These are phyloP conservation scores for Trypoxylus dichotomus DNA, from an alignment of 1,140 invertebrate genomes.

Conservation along the genomic window DNA sequence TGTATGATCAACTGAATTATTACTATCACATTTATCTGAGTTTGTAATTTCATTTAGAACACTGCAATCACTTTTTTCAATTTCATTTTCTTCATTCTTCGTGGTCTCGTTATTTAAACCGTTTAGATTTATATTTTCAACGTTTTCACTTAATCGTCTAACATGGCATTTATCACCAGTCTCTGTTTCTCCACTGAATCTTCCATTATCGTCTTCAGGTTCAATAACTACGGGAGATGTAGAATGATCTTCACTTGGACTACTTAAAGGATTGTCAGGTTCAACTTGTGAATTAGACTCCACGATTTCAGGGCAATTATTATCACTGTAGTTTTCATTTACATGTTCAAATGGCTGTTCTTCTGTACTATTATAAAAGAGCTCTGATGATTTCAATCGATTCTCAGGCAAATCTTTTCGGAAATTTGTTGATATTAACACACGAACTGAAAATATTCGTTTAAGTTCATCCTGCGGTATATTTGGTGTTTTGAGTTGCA, in stretches of 20 bases:
- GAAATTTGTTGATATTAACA: constrained; percentile 27
- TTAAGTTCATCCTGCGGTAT: background rate
- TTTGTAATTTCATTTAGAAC: constrained; percentile 7
- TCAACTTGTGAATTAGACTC: background rate
- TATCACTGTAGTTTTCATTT: background rate
- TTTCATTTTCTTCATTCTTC: background rate
- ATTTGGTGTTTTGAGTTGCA: background rate
- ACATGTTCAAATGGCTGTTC: background rate
- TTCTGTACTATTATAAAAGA: background rate
- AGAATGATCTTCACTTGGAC: background rate
- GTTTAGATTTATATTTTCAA: too few relatives aligned
- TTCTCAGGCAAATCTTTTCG: background rate
- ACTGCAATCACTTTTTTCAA: background rate
- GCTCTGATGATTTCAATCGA: background rate
- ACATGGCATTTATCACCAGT: too few relatives aligned
- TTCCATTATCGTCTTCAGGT: constrained; percentile 8
- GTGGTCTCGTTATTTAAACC: too few relatives aligned
- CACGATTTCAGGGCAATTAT: background rate
- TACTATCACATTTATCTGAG: background rate
- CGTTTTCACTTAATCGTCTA: too few relatives aligned
- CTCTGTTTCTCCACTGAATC: too few relatives aligned
- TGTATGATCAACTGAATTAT: background rate
- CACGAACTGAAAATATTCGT: constrained; percentile 20
- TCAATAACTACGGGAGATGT: background rate
- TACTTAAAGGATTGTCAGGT: background rate